Evolutionary conservation across 2,113 vertebrate genomes (phyloP).

Genomic region (Indicator maculatus): DNA sequence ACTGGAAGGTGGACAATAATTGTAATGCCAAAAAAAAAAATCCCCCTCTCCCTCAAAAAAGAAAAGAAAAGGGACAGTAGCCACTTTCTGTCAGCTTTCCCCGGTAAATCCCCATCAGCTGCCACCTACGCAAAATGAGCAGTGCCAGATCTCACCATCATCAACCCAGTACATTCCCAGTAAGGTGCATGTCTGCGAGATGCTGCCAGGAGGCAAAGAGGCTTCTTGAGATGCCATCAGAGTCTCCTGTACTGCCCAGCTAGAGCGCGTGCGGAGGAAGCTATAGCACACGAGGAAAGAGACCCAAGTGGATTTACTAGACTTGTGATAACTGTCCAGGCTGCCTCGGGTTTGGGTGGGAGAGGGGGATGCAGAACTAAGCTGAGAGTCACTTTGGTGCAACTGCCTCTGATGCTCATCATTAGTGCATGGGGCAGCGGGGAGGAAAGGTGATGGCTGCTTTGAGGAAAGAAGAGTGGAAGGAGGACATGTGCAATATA

Average conservation of each 20-base stretch:
- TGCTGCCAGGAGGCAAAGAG: slow-evolving; percentile 28
- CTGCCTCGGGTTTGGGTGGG: neutral
- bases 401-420: slow-evolving; percentile 5
- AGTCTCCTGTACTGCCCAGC: neutral
- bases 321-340: neutral
- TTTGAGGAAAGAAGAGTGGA: neutral
- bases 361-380: neutral
- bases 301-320: neutral
- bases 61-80: slow-evolving; percentile 59
- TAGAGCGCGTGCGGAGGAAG: neutral
- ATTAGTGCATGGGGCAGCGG: neutral
- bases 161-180: neutral
- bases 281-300: neutral
- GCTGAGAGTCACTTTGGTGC: slow-evolving; percentile 10
- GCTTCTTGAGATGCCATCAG: neutral
- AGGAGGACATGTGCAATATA: slow-evolving; percentile 34
- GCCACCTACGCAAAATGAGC: neutral
- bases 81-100: slow-evolving; percentile 22
- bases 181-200: slow-evolving; percentile 47
- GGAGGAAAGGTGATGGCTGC: neutral
- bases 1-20: slow-evolving; percentile 37
- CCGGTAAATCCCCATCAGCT: neutral
- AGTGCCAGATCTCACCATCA: neutral
- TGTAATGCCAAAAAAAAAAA: slow-evolving; percentile 25
- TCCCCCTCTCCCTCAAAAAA: slow-evolving; percentile 10